Evolutionary conservation across 2,113 vertebrate genomes (phyloP).

Genomic region (Cichladusa arquata): DNA sequence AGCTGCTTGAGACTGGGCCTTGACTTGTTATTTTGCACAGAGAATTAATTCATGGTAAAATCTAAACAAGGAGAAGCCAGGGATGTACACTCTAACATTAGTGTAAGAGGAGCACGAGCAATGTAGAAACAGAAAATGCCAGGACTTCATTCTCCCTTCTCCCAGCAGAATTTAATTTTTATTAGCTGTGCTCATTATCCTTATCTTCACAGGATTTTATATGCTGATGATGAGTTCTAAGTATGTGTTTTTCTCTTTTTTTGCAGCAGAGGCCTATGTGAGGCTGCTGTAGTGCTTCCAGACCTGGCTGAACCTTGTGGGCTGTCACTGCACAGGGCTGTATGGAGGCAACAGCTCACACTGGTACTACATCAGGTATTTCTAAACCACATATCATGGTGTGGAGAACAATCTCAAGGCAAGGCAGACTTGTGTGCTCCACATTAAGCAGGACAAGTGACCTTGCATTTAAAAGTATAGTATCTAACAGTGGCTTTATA

Average conservation of each 20-base stretch:
- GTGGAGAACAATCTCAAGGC: not conserved
- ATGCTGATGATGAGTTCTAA: not conserved
- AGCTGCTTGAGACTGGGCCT: not conserved
- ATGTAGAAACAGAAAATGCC: not conserved
- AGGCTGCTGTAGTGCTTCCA: not conserved
- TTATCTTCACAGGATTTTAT: not conserved
- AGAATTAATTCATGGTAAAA: not conserved
- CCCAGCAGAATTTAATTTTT: not conserved
- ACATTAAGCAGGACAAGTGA: not conserved
- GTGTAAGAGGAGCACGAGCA: fast-evolving
- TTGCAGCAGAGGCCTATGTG: not conserved
- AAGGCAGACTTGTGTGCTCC: not conserved
- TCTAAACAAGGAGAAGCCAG: not conserved
- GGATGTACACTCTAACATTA: not conserved
- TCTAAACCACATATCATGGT: not conserved
- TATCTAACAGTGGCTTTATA: not conserved
- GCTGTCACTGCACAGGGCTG: not conserved
- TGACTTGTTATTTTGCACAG: not conserved
- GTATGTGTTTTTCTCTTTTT: not conserved
- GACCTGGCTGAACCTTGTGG: not conserved
- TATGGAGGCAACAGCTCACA: not conserved
- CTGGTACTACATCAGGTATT: not conserved
- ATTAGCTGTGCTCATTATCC: not conserved
- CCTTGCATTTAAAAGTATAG: not conserved
- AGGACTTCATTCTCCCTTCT: not conserved